Percentiles rank a stretch among this genome's conserved stretches.
Conservation (phyloP, 2,113 vertebrate genomes). For the Struthio camelus region DNA sequence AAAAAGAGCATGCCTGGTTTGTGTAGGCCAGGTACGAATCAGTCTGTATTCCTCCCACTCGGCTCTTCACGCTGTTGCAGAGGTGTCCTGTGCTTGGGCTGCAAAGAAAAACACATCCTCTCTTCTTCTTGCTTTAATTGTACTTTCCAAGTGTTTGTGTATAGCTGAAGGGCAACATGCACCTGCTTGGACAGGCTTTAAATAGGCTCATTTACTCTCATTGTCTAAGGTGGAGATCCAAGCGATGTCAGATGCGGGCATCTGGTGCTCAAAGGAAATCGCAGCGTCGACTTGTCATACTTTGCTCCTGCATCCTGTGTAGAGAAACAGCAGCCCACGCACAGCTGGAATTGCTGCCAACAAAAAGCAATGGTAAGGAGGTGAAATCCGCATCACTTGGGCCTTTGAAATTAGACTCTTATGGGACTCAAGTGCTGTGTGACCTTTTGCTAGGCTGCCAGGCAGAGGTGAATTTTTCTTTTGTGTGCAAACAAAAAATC, state of each 20-base stretch:
- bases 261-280: conserved; percentile 25
- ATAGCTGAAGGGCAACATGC: not conserved
- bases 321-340: not conserved
- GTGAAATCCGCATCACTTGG: not conserved
- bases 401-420: not conserved
- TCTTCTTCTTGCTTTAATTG: conserved; percentile 10
- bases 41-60: not conserved
- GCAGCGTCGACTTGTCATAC: not conserved
- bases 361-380: not conserved
- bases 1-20: not conserved
- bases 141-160: not conserved
- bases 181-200: conserved; percentile 12
- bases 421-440: not conserved
- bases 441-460: not conserved
- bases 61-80: not conserved
- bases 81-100: not conserved
- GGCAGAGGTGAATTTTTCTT: not conserved
- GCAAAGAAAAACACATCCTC: not conserved
- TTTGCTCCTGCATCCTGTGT: not conserved
- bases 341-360: conserved; percentile 6
- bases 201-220: not conserved
- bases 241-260: not conserved
- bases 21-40: not conserved
- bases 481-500: not conserved
- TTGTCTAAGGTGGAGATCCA: not conserved